A percentile compares a stretch with the other conserved stretches of the same genome.
These are phyloP conservation scores for Psilopsiagon aymara DNA, from an alignment of 2,113 vertebrate species.

Conservation along the genomic window DNA sequence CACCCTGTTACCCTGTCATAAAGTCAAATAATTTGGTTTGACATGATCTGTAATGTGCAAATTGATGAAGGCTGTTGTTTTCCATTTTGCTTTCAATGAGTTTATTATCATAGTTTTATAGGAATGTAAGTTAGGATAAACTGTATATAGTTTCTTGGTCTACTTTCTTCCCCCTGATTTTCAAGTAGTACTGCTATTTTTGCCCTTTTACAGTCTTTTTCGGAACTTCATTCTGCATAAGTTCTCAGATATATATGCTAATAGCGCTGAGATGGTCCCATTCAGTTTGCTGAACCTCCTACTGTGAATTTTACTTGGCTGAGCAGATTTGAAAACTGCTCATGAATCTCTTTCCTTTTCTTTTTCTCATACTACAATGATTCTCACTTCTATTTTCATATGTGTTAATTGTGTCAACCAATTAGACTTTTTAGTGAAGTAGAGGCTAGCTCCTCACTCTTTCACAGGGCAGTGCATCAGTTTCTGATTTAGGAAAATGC, in stretches of 20 bases:
- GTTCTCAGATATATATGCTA: conserved; percentile 17
- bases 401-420: neutral
- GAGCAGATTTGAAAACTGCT: conserved; percentile 5
- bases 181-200: neutral
- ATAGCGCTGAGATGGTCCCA: neutral
- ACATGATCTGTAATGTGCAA: neutral
- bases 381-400: neutral
- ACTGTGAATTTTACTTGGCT: conserved; percentile 30
- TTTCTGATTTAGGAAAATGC: neutral
- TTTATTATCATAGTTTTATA: neutral
- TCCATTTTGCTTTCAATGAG: neutral
- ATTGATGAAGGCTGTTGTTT: neutral
- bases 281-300: conserved; percentile 19
- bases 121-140: neutral
- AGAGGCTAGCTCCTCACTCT: neutral
- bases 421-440: neutral
- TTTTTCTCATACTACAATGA: neutral
- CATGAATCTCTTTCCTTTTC: neutral
- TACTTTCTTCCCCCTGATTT: neutral
- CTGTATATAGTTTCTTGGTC: neutral
- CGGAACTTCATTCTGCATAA: conserved; percentile 2
- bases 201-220: neutral
- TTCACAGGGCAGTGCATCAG: neutral
- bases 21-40: conserved; percentile 22
- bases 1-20: neutral